Evolutionary conservation across 2,888 invertebrate genomes (phyloP), one percentile per base, ranked within the genome.

Genomic region (Zootermopsis nevadensis): DNA sequence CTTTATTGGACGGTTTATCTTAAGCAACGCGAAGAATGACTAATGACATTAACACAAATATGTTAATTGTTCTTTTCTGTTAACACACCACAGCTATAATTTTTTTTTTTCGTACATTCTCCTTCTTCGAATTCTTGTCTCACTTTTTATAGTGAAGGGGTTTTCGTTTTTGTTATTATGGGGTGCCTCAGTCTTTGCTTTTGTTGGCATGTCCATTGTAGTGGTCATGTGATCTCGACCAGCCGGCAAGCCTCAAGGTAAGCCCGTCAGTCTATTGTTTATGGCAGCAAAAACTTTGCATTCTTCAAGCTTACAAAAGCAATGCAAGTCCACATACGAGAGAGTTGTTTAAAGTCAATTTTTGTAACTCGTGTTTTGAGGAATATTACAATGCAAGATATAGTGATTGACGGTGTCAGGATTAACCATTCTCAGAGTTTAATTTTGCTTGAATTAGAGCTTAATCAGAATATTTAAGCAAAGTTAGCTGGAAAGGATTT

Each of bases 1-100:
- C 42, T 77, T 77, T 55, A 77, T 55, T 77, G 77, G 31, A 30
- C 27, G 77, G 48, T 77, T 77, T 77, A 77, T 77, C 72, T 42
- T 35, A 48, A 30, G 82, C 80, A 80, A 35, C 12, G 60, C 67
- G 66, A 42, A 79, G 76, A 72, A 80, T 82, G 82, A 84, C 82
- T 84, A 74, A 82, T 72, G 80, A 74, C 77, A 82, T 84, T 84
- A 84, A 84, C 84, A 84, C 82, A 82, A 79, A 84, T 84, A 79
- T 82, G 84, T 82, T 82, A 84, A 82, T 82, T 84, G 80, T 82
- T 80, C 81, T 81, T 80, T 42, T 80, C 69, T 82, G 82, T 84
- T 84, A 84, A 79, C 84, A 82, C 80, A 60, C 42, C 35, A 74
- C 72, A 19, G 60, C 81, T 31, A 38, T 22, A 30, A 15, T 22